These are phyloP conservation scores for Anodontia alba DNA, from an alignment of 2,888 invertebrate species.

Conservation along the genomic window DNA sequence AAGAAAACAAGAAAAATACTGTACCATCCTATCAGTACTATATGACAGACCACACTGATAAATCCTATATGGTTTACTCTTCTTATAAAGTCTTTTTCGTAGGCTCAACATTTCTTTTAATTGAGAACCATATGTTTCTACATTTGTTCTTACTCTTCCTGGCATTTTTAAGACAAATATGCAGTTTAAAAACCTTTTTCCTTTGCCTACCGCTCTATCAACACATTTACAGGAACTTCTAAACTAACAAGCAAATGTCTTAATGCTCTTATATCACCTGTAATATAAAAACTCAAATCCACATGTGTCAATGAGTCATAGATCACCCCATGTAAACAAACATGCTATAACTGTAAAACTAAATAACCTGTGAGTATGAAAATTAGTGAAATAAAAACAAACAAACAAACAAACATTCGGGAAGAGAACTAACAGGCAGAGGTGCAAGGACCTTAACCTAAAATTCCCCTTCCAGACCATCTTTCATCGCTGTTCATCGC, in stretches of 20 bases:
- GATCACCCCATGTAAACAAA: constrained; percentile 23
- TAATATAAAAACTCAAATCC: neutral
- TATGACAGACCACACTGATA: neutral
- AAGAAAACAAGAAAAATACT: too few species aligned
- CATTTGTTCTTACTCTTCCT: neutral
- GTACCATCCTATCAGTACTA: constrained; percentile 43
- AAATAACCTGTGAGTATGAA: too few species aligned
- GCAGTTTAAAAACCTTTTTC: neutral
- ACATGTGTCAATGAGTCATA: constrained; percentile 26
- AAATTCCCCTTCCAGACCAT: too few species aligned
- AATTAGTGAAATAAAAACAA: too few species aligned
- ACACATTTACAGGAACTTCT: too few species aligned
- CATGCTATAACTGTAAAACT: too few species aligned
- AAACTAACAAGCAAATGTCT: too few species aligned
- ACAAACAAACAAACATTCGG: too few species aligned
- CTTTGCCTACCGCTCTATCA: too few species aligned
- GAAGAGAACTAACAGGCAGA: too few species aligned
- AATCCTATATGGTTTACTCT: neutral
- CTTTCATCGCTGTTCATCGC: too few species aligned
- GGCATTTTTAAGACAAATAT: neutral
- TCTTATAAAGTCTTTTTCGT: neutral
- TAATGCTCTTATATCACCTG: neutral
- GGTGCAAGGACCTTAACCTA: too few species aligned
- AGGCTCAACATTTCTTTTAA: neutral
- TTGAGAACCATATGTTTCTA: neutral